phyloP scores from a whole-genome alignment of 2,888 invertebrate genomes.

The Axea sp. region DNA sequence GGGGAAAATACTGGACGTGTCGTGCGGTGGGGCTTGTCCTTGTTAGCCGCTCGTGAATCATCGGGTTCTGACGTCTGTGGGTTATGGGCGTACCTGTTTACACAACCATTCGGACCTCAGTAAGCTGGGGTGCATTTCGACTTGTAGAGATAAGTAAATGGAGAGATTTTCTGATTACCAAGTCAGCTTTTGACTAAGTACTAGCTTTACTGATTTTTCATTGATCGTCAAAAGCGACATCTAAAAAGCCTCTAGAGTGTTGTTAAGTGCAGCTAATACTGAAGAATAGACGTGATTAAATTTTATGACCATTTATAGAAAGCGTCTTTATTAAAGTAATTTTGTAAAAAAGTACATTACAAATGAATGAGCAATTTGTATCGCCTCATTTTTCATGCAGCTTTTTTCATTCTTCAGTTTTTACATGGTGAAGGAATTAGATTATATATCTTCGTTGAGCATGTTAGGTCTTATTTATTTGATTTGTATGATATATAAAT shows the following conservation, averaged over 20 bases:
- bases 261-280: slow-evolving; percentile 25
- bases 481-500: slow-evolving; percentile 40
- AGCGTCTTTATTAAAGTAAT: slow-evolving; percentile 33
- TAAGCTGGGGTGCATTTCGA: slow-evolving; percentile 39
- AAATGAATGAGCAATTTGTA: slow-evolving; percentile 21
- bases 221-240: slow-evolving; percentile 43
- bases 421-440: slow-evolving; percentile 11
- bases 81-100: slow-evolving; percentile 45
- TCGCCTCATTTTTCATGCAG: slow-evolving; percentile 26
- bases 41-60: slow-evolving; percentile 39
- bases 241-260: slow-evolving; percentile 29
- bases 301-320: slow-evolving; percentile 32
- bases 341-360: slow-evolving; percentile 18
- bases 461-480: slow-evolving; percentile 44
- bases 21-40: slow-evolving; percentile 27
- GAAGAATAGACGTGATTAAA: slow-evolving; percentile 42
- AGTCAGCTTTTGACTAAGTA: slow-evolving; percentile 67
- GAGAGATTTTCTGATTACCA: slow-evolving; percentile 66
- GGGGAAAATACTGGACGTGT: slow-evolving; percentile 64
- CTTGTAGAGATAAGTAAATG: slow-evolving; percentile 74
- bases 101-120: slow-evolving; percentile 26
- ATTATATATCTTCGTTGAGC: slow-evolving; percentile 2
- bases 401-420: background rate
- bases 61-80: slow-evolving; percentile 28
- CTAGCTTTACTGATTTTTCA: slow-evolving; percentile 44